Conservation (phyloP, 2,113 vertebrate species). For the Oxygymnocypris stewartii region DNA sequence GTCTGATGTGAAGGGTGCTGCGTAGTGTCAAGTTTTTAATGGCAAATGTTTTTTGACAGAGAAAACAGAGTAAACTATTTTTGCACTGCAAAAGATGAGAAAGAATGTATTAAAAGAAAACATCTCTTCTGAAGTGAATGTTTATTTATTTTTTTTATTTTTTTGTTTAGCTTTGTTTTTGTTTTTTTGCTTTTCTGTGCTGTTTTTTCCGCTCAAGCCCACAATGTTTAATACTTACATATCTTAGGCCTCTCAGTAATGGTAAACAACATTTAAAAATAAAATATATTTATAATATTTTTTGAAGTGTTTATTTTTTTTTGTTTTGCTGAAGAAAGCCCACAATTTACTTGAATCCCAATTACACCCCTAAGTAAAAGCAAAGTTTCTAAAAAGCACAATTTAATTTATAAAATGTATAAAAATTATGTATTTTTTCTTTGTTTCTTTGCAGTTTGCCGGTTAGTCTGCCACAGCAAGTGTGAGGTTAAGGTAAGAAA, state of each 20-base stretch:
- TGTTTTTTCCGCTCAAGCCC: background rate
- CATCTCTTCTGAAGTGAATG: background rate
- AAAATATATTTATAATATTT: background rate
- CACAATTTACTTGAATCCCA: background rate
- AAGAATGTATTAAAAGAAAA: slow-evolving; percentile 42
- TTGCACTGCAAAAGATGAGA: slow-evolving; percentile 50
- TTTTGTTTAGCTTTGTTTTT: slow-evolving; percentile 34
- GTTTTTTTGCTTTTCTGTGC: background rate
- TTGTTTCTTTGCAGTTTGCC: slow-evolving; percentile 77
- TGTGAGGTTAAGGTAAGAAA: slow-evolving; percentile 91
- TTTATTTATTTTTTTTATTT: background rate
- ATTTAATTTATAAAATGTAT: slow-evolving; percentile 45
- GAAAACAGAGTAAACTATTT: slow-evolving; percentile 63
- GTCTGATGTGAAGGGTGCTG: slow-evolving; percentile 38
- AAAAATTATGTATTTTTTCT: slow-evolving; percentile 20
- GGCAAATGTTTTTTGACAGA: slow-evolving; percentile 61
- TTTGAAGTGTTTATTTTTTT: slow-evolving; percentile 16
- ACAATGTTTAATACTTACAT: background rate
- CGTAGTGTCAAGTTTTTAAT: slow-evolving; percentile 42
- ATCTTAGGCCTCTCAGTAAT: background rate
- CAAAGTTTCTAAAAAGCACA: slow-evolving; percentile 28
- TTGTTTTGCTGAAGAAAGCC: slow-evolving; percentile 29
- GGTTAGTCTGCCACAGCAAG: slow-evolving; percentile 88
- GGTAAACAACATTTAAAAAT: background rate
- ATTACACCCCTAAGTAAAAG: background rate